Conservation (phyloP, 2,797 vertebrate genomes). For the Melanotaenia parkinsoni region DNA sequence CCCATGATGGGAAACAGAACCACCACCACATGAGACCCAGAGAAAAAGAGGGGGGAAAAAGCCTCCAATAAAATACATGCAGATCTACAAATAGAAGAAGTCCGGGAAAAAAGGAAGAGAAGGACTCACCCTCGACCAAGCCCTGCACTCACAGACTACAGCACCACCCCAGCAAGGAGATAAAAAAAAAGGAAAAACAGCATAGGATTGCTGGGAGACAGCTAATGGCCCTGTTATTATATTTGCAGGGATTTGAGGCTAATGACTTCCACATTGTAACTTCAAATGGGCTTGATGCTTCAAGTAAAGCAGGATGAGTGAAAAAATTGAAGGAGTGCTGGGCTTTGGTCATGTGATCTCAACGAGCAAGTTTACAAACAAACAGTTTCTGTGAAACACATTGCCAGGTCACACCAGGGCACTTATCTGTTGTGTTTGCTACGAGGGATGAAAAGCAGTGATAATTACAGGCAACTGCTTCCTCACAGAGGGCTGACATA, state of each 20-base stretch:
- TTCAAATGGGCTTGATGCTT: constrained; percentile 72
- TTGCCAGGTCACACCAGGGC: constrained; percentile 66
- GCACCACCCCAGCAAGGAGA: constrained; percentile 59
- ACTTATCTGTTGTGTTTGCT: constrained; percentile 70
- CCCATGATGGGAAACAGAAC: constrained; percentile 84
- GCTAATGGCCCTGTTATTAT: constrained; percentile 83
- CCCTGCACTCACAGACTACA: constrained; percentile 58
- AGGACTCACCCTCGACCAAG: constrained; percentile 70
- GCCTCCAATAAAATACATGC: constrained; percentile 74
- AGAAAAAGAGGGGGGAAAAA: constrained; percentile 28
- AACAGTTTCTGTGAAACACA: constrained; percentile 46
- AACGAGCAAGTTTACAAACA: constrained; percentile 70
- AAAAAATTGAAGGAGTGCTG: background rate
- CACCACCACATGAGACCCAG: constrained; percentile 75
- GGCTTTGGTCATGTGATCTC: constrained; percentile 64
- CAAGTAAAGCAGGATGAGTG: constrained; percentile 13
- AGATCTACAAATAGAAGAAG: constrained; percentile 81
- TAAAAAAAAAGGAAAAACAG: constrained; percentile 40
- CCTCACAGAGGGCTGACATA: constrained; percentile 71
- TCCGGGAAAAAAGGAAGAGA: constrained; percentile 65
- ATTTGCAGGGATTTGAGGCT: constrained; percentile 78
- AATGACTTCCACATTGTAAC: constrained; percentile 83
- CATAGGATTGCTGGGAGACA: constrained; percentile 58
- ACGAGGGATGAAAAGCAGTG: constrained; percentile 70
- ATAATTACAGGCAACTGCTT: constrained; percentile 78